These are phyloP conservation scores for Monarcha castaneiventris DNA, from an alignment of 2,113 vertebrate genomes.

Conservation along the genomic window DNA sequence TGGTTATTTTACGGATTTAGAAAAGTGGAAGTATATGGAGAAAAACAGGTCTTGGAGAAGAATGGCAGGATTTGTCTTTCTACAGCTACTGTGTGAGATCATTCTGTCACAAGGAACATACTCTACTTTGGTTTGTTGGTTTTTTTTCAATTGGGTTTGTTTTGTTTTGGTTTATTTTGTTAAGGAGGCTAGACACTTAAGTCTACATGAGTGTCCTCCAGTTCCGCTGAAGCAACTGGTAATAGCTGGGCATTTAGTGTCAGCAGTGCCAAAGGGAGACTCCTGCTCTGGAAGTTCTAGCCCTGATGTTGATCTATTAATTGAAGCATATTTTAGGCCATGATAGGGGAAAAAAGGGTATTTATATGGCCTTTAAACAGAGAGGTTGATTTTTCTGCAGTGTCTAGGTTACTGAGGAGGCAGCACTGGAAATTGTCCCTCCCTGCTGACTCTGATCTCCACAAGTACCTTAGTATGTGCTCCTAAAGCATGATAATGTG, in stretches of 20 bases:
- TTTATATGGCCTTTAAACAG: not conserved
- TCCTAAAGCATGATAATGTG: not conserved
- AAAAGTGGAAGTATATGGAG: not conserved
- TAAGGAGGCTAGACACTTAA: not conserved
- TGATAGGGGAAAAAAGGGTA: not conserved
- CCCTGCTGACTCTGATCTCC: not conserved
- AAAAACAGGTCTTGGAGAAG: slow-evolving; percentile 29
- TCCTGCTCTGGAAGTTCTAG: not conserved
- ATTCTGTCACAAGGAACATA: not conserved
- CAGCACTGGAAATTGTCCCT: not conserved
- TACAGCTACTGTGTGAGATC: not conserved
- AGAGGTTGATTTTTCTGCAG: not conserved
- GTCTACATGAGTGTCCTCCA: not conserved
- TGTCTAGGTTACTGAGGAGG: not conserved
- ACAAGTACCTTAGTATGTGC: not conserved
- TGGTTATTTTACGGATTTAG: slow-evolving; percentile 24
- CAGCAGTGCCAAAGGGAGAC: not conserved
- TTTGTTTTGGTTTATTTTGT: not conserved
- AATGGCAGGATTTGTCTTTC: not conserved
- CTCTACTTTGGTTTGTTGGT: not conserved
- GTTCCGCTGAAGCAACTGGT: not conserved
- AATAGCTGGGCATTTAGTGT: not conserved
- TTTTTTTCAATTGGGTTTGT: not conserved
- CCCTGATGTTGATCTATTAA: not conserved
- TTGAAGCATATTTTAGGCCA: not conserved